These are phyloP conservation scores for Myotis daubentonii DNA, from an alignment of 2,797 vertebrate species.

Conservation along the genomic window DNA sequence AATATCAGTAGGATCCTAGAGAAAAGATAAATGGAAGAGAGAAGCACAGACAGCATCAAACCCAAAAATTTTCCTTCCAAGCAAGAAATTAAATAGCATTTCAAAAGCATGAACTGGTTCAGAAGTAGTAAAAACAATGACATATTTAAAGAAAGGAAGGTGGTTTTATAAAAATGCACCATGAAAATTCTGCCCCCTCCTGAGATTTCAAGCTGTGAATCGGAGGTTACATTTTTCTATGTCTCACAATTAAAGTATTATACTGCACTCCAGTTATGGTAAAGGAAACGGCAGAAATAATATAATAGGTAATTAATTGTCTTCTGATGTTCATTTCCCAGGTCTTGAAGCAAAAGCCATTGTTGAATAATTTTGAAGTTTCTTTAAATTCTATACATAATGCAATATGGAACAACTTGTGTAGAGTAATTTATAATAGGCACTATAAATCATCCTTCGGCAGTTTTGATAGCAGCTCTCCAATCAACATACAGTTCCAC, in stretches of 20 bases:
- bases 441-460: not conserved
- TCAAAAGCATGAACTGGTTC: slow-evolving; percentile 38
- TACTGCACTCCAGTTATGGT: not conserved
- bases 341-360: slow-evolving; percentile 29
- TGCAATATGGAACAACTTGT: not conserved
- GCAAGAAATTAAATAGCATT: slow-evolving; percentile 20
- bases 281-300: slow-evolving; percentile 41
- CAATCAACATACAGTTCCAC: not conserved
- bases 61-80: not conserved
- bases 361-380: slow-evolving; percentile 41
- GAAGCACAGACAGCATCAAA: not conserved
- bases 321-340: slow-evolving; percentile 14
- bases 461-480: not conserved
- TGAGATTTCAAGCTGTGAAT: slow-evolving; percentile 13
- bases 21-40: slow-evolving; percentile 42
- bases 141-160: slow-evolving; percentile 30
- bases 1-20: slow-evolving; percentile 34
- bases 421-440: not conserved
- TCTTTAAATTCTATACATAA: slow-evolving; percentile 48
- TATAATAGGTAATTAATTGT: slow-evolving; percentile 28
- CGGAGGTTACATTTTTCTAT: slow-evolving; percentile 13
- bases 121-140: slow-evolving; percentile 20
- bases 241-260: slow-evolving; percentile 47
- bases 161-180: slow-evolving; percentile 47
- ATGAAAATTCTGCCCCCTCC: not conserved